These are phyloP conservation scores for Helobdella robusta DNA, from an alignment of 2,888 invertebrate species.

Conservation along the genomic window DNA sequence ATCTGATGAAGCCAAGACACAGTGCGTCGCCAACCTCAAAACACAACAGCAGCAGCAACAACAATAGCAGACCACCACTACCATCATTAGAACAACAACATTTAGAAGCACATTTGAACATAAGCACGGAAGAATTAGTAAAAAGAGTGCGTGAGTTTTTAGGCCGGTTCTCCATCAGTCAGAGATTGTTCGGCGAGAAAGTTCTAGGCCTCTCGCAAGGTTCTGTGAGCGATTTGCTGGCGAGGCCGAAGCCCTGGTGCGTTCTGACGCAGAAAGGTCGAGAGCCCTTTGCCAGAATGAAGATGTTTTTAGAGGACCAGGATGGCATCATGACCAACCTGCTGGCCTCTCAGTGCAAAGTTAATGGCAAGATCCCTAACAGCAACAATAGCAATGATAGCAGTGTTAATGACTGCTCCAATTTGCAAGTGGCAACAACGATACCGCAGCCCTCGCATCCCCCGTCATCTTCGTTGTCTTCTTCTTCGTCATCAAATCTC, in stretches of 20 bases:
- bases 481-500: no score
- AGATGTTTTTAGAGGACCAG: slow-evolving; percentile 85
- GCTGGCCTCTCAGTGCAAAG: slow-evolving; percentile 93
- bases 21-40: background rate
- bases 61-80: slow-evolving; percentile 75
- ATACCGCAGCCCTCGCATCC: no score
- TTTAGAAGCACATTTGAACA: slow-evolving; percentile 91
- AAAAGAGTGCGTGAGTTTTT: slow-evolving; percentile 59
- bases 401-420: background rate
- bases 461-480: no score
- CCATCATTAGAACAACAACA: slow-evolving; percentile 97
- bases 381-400: background rate
- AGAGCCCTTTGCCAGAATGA: slow-evolving; percentile 59
- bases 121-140: slow-evolving; percentile 96
- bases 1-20: slow-evolving; percentile 55
- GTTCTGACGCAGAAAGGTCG: slow-evolving; percentile 96
- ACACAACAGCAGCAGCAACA: slow-evolving; percentile 51
- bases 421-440: no score
- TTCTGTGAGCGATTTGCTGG: slow-evolving; percentile 90
- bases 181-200: slow-evolving; percentile 91
- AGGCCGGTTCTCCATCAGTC: slow-evolving; percentile 62
- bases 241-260: slow-evolving; percentile 96
- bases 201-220: slow-evolving; percentile 66
- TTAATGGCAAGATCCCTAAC: slow-evolving; percentile 45
- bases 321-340: slow-evolving; percentile 62